Conservation (phyloP, 2,888 invertebrate species). For the Andrena haemorrhoa region DNA sequence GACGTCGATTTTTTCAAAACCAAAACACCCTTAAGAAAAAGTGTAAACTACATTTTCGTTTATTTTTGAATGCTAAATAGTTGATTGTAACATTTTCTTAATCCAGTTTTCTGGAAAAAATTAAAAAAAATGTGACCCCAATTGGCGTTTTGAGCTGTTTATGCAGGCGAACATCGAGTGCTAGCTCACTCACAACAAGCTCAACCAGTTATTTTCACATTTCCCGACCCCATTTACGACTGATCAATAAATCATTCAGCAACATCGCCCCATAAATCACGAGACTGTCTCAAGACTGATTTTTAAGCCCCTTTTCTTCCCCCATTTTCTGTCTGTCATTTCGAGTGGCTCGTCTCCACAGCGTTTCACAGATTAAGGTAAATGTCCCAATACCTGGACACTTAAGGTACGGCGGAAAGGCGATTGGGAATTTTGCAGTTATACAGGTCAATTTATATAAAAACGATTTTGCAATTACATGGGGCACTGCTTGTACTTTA, state of each 20-base stretch:
- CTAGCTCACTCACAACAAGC: not conserved
- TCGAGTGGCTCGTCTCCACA: conserved; percentile 29
- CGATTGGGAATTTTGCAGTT: too few relatives aligned
- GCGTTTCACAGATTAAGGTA: conserved; percentile 2
- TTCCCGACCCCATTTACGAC: conserved; percentile 11
- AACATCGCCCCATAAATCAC: conserved; percentile 37
- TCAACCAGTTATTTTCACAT: conserved; percentile 15
- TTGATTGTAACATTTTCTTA: not conserved
- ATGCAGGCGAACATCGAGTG: not conserved
- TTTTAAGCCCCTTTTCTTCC: conserved; percentile 23
- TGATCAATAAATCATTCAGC: conserved; percentile 33
- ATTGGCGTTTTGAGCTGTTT: not conserved
- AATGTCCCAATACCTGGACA: too few relatives aligned
- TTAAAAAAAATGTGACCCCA: not conserved
- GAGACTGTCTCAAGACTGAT: conserved; percentile 39
- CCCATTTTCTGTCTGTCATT: conserved; percentile 1
- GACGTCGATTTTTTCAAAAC: too few relatives aligned
- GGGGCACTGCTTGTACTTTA: too few relatives aligned
- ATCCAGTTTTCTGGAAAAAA: not conserved
- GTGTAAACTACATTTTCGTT: too few relatives aligned
- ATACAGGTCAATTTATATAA: too few relatives aligned
- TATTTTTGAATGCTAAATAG: too few relatives aligned
- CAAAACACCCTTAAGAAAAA: too few relatives aligned
- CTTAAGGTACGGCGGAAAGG: too few relatives aligned
- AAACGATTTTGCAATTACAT: too few relatives aligned